Percentiles rank a stretch among this genome's conserved stretches.
Evolutionary conservation across 1,140 invertebrate species (phyloP).

Genomic region (Zaprionus inermis): DNA sequence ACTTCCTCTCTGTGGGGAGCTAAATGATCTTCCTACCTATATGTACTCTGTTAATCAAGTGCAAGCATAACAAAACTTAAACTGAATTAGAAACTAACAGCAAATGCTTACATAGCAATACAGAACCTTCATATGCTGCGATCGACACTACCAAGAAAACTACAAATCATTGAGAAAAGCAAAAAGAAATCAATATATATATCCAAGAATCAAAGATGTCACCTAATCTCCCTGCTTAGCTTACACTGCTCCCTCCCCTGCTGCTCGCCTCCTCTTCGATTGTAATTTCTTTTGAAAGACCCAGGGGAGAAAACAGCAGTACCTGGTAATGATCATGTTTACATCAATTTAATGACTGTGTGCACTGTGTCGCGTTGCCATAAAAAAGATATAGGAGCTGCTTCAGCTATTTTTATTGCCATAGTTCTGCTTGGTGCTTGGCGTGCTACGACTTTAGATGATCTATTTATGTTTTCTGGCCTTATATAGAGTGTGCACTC

Average conservation of each 20-base stretch:
- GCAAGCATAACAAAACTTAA: background rate
- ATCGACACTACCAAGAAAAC: background rate
- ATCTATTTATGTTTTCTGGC: slow-evolving; percentile 1
- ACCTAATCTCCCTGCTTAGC: background rate
- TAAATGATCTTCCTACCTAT: background rate
- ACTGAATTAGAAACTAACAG: background rate
- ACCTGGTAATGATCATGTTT: slow-evolving; percentile 33
- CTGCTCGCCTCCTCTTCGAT: slow-evolving; percentile 22
- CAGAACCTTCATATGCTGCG: background rate
- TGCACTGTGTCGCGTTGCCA: slow-evolving; percentile 21
- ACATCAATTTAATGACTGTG: slow-evolving; percentile 39
- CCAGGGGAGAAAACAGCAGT: background rate
- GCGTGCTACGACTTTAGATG: background rate
- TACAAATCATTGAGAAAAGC: background rate
- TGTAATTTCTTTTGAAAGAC: slow-evolving; percentile 2
- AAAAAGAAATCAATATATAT: background rate
- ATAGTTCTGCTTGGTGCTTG: too few species aligned
- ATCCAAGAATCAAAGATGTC: background rate
- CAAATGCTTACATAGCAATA: background rate
- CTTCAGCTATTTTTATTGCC: slow-evolving; percentile 42
- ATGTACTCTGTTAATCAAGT: background rate
- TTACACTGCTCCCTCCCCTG: background rate
- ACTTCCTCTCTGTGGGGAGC: background rate
- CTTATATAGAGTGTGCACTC: background rate
- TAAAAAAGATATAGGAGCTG: slow-evolving; percentile 21